Conservation (phyloP, 2,797 vertebrate species). For the Antrozous pallidus region DNA sequence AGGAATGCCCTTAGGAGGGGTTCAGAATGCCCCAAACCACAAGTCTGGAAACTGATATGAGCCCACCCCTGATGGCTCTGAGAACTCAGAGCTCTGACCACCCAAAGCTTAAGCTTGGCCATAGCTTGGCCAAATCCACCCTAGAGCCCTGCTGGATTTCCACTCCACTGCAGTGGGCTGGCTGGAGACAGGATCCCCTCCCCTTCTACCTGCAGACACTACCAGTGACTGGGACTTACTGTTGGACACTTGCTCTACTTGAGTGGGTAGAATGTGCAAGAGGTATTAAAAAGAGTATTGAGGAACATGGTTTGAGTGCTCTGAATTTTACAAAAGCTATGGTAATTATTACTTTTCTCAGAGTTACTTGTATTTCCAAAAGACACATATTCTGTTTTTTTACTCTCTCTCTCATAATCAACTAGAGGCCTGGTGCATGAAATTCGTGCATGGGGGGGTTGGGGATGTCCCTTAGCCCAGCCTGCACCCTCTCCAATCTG, state of each 20-base stretch:
- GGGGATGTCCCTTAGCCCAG: too few species aligned
- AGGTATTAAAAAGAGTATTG: not conserved
- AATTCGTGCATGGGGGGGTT: too few species aligned
- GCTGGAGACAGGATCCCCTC: not conserved
- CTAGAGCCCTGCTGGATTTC: not conserved
- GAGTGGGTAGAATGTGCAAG: not conserved
- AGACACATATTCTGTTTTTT: not conserved
- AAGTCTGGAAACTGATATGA: not conserved
- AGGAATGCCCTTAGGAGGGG: not conserved
- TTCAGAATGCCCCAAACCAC: not conserved
- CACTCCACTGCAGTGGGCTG: not conserved
- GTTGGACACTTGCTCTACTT: not conserved
- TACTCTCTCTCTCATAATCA: not conserved
- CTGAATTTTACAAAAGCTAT: not conserved
- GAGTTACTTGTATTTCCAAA: conserved; percentile 26
- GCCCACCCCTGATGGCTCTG: not conserved
- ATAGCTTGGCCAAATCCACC: not conserved
- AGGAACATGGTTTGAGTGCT: not conserved
- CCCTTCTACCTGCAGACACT: not conserved
- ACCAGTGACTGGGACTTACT: not conserved
- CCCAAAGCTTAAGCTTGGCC: not conserved
- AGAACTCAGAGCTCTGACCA: not conserved
- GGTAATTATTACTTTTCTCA: not conserved
- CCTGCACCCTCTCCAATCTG: too few species aligned
- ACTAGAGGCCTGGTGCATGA: too few species aligned